Conservation (phyloP, 2,797 vertebrate species). For the Poecilia picta region DNA sequence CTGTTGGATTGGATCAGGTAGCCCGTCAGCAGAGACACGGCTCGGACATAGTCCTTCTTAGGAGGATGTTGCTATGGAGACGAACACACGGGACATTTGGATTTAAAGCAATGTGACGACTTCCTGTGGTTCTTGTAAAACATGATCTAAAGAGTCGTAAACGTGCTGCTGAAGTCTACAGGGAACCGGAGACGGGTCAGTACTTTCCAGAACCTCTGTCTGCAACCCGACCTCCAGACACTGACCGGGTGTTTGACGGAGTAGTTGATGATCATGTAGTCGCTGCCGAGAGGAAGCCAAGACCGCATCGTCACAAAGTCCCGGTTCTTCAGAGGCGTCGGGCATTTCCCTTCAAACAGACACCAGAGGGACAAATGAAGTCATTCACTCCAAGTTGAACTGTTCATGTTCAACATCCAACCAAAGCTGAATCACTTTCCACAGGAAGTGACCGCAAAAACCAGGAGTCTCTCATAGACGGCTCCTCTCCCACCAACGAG, state of each 20-base stretch:
- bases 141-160: not conserved
- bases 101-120: not conserved
- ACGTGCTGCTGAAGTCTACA: not conserved
- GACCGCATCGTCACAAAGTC: constrained; percentile 90
- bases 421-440: not conserved
- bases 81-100: not conserved
- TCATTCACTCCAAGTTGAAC: not conserved
- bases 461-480: not conserved
- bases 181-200: not conserved
- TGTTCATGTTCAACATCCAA: not conserved
- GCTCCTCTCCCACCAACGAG: not conserved
- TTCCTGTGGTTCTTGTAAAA: not conserved
- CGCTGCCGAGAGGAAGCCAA: constrained; percentile 88
- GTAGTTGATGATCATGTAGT: constrained; percentile 93
- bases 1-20: constrained; percentile 88
- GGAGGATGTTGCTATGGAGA: constrained; percentile 86
- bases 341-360: constrained; percentile 83
- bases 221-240: not conserved
- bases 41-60: constrained; percentile 88
- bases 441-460: not conserved
- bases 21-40: constrained; percentile 89
- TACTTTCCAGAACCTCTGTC: not conserved
- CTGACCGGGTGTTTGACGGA: constrained; percentile 90
- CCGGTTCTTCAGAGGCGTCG: constrained; percentile 87
- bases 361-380: not conserved